Evolutionary conservation across 1,140 invertebrate genomes (phyloP).

Genomic region (Cheumatopsyche charites): DNA sequence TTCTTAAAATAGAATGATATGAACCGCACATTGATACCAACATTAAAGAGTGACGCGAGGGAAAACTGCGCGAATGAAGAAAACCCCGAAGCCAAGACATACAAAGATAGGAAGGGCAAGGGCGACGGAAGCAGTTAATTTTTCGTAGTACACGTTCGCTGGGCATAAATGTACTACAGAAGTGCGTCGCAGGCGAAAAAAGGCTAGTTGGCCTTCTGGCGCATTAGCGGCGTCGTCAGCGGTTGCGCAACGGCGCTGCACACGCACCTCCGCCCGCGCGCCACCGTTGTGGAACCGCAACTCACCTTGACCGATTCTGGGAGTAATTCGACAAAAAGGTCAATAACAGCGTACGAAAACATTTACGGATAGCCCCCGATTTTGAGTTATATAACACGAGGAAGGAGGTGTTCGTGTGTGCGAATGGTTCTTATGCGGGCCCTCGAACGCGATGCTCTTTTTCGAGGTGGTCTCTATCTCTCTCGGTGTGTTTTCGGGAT

Average conservation of each 20-base stretch:
- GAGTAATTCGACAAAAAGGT: constrained; percentile 39
- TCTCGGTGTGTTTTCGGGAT: neutral
- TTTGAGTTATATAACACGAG: neutral
- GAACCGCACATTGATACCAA: too few species aligned
- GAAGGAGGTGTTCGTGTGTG: neutral
- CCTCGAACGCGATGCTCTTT: neutral
- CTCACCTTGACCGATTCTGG: constrained; percentile 39
- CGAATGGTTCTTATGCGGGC: neutral
- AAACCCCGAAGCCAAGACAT: neutral
- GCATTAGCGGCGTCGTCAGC: constrained; percentile 1
- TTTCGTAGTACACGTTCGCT: neutral
- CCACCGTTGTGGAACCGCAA: constrained; percentile 28
- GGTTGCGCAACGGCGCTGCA: constrained; percentile 5
- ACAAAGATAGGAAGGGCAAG: neutral
- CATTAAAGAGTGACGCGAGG: neutral
- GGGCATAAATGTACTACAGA: neutral
- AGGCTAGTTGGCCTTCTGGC: neutral
- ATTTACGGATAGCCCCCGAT: neutral
- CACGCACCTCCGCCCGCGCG: neutral
- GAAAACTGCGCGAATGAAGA: neutral
- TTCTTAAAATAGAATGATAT: too few species aligned
- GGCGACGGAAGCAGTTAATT: neutral
- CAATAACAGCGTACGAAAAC: constrained; percentile 29
- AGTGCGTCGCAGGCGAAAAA: neutral
- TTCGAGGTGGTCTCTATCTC: neutral